Percentiles rank a stretch among this genome's conserved stretches.
Conservation (phyloP, 2,797 vertebrate genomes). For the Varecia variegata region DNA sequence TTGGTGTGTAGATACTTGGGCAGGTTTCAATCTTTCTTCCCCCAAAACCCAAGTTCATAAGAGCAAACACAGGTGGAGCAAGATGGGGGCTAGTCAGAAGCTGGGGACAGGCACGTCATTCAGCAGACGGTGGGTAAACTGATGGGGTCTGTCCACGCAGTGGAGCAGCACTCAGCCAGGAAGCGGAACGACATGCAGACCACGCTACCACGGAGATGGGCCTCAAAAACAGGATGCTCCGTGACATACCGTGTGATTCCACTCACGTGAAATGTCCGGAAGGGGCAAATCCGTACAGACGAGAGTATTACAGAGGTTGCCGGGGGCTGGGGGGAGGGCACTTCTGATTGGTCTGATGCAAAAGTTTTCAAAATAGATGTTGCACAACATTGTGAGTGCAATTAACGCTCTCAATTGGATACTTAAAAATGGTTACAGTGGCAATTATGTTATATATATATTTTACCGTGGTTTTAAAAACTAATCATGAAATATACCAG, state of each 20-base stretch:
- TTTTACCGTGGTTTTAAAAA: neutral
- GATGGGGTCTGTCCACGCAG: too few relatives aligned
- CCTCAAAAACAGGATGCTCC: accelerated
- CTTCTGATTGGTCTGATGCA: neutral
- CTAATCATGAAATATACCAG: neutral
- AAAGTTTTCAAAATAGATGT: too few relatives aligned
- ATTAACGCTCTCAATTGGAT: neutral
- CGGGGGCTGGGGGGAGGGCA: neutral
- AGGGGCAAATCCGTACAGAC: neutral
- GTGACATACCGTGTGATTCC: neutral
- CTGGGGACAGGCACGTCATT: too few relatives aligned
- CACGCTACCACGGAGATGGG: accelerated
- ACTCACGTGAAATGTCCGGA: neutral
- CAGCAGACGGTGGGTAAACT: neutral
- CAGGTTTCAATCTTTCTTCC: neutral
- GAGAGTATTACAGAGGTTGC: neutral
- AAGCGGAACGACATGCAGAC: accelerated
- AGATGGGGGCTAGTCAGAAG: neutral
- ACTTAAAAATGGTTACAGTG: neutral
- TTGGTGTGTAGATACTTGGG: neutral
- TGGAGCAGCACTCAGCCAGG: accelerated
- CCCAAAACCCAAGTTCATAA: neutral
- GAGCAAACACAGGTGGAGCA: neutral
- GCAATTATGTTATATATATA: neutral
- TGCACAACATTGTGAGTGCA: neutral